Conservation (phyloP, 2,888 invertebrate genomes). For the Pheosia gnoma region DNA sequence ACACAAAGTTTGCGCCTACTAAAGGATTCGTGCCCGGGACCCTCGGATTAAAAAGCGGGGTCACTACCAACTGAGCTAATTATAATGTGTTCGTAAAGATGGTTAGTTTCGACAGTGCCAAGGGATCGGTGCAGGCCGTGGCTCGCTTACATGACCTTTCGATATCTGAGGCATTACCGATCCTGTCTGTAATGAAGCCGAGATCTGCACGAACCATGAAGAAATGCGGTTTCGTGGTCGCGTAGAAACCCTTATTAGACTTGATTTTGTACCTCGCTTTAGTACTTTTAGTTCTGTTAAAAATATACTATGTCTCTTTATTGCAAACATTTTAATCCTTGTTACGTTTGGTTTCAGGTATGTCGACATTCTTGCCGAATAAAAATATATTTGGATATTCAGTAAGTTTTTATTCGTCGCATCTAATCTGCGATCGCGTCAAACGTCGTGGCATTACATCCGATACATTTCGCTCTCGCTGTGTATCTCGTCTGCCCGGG, state of each 20-base stretch:
- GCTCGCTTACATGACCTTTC: slow-evolving; percentile 49
- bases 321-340: not conserved
- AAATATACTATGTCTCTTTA: not conserved
- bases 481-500: slow-evolving; percentile 35
- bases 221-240: slow-evolving; percentile 50
- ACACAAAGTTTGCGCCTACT: no score
- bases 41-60: no score
- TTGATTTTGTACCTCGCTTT: slow-evolving; percentile 28
- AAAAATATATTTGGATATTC: not conserved
- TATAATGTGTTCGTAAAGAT: slow-evolving; percentile 13
- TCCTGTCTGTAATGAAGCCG: slow-evolving; percentile 49
- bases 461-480: slow-evolving; percentile 21
- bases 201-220: slow-evolving; percentile 47
- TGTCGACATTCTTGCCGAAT: not conserved
- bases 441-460: slow-evolving; percentile 26
- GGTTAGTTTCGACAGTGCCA: slow-evolving; percentile 37
- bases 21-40: no score
- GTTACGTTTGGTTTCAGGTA: slow-evolving; percentile 17
- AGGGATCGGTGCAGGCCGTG: slow-evolving; percentile 43
- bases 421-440: slow-evolving; percentile 29
- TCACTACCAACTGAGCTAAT: no score
- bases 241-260: slow-evolving; percentile 45
- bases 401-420: slow-evolving; percentile 8
- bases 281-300: slow-evolving; percentile 12
- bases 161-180: slow-evolving; percentile 45